Evolutionary conservation across 2,797 vertebrate species (phyloP).

Genomic region (Capromys pilorides): DNA sequence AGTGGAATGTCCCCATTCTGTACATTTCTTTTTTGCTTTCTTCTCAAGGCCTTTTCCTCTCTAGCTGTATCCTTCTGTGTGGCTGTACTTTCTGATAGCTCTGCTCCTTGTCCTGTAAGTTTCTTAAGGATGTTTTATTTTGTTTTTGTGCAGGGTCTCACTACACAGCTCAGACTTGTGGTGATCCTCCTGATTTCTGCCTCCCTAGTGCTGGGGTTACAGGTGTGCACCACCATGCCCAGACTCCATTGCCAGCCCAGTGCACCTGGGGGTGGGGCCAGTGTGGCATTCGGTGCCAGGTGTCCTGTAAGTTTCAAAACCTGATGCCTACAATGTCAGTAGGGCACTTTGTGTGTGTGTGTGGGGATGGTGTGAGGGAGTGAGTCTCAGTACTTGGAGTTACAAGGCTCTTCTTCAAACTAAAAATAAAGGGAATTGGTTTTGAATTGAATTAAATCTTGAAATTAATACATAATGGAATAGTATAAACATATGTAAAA

Average conservation of each 20-base stretch:
- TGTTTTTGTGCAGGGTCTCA: no score
- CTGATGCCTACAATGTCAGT: background rate
- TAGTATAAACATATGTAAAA: background rate
- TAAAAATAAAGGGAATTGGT: background rate
- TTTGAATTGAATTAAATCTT: constrained; percentile 5
- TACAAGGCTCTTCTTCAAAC: background rate
- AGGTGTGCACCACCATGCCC: no score
- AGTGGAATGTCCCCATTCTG: no score
- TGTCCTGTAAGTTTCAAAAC: background rate
- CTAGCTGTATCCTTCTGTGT: background rate
- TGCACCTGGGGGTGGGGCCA: no score
- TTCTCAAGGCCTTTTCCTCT: background rate
- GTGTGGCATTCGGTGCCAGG: no score
- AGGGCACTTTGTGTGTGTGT: background rate
- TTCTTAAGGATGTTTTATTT: no score
- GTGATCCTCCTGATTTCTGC: no score
- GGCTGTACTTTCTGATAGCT: background rate
- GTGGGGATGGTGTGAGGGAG: no score
- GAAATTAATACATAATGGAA: constrained; percentile 2
- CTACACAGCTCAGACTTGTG: no score
- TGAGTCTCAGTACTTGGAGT: background rate
- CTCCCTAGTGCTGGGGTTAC: no score
- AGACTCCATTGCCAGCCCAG: no score
- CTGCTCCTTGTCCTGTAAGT: background rate
- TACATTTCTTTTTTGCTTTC: background rate